phyloP scores from a whole-genome alignment of 2,888 invertebrate species.

The Cybosia mesomella region DNA sequence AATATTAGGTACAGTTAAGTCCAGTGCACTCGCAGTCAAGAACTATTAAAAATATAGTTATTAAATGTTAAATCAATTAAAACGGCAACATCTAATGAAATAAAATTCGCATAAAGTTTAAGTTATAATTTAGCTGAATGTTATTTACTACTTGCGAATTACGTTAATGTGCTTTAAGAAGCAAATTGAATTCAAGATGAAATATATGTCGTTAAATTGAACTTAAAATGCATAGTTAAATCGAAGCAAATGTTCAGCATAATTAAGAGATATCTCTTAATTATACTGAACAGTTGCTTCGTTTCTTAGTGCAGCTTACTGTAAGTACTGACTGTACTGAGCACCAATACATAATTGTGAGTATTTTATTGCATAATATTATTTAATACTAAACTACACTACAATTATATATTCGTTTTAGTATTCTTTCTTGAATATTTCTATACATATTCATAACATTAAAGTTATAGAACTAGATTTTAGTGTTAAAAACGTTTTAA shows the following conservation, averaged over 20 bases:
- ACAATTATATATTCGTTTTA: no score
- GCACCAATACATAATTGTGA: slow-evolving; percentile 10
- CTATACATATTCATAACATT: no score
- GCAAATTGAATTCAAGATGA: slow-evolving; percentile 6
- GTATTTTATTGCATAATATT: slow-evolving; percentile 11
- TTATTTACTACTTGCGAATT: background rate
- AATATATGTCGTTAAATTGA: background rate
- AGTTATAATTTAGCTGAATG: background rate
- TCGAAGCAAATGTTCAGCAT: background rate
- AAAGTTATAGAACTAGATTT: no score
- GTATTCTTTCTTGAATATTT: no score
- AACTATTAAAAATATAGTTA: background rate
- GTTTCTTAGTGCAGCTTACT: slow-evolving; percentile 18
- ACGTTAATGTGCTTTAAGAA: slow-evolving; percentile 9
- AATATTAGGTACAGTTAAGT: background rate
- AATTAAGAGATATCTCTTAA: slow-evolving; percentile 25
- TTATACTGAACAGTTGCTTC: slow-evolving; percentile 28
- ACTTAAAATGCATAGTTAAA: slow-evolving; percentile 8
- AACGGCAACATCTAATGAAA: no score
- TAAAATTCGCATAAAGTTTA: background rate
- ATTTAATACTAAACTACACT: background rate
- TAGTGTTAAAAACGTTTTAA: no score
- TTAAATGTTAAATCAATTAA: no score
- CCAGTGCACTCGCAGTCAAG: background rate
- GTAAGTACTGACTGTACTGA: background rate